Base-by-base conservation (phyloP, 1,140 invertebrate genomes). In the Venustaconcha ellipsiformis region DNA sequence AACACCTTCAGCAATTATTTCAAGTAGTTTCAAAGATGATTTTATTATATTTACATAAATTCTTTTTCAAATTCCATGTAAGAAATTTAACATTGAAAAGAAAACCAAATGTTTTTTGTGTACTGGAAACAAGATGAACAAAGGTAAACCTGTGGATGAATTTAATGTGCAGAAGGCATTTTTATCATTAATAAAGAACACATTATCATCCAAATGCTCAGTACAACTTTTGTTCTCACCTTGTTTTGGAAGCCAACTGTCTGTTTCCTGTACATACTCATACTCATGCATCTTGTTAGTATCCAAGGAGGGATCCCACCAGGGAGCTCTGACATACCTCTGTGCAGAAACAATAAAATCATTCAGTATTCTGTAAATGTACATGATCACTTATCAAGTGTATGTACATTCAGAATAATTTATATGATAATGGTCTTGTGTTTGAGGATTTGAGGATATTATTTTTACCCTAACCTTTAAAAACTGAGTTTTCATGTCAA, bases 251-350 rank as follows among this genome's bases (percentile, higher is more conserved):
- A 20, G 26, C 80, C 80, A 81, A 20, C 14, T 62, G 58, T 81
- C 80, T 17, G 17, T 76, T 18, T 76, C 57, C 4, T 57, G 58
- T 13, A 60, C 57, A 70, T 81, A 81, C 17, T 73, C 60, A 56
- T 76, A 81, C 57, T 73, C 57, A 14, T 76, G 80, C 14, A 12
- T 23, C 26, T 4, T 12, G 11, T 4, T 17, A 6, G 55, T 70
- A 30, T 58, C 30, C 11, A 70, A 17, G 6, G 55, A 30, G 11
- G 72, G 74, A 58, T 82, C 78, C 80, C 80, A 82, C 80, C 80
- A 82, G 23, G 57, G 68, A 0, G 55, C 64, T 2, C 18, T 17
- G 0, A 82, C 78, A 60, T 82, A 72, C n/a, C 77, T 15, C 76
- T 78, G 76, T 37, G 62, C 68, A 26, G 30, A 17, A 37, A 18